Evolutionary conservation across 2,888 invertebrate genomes (phyloP).

Genomic region (Caenorhabditis drosophilae): DNA sequence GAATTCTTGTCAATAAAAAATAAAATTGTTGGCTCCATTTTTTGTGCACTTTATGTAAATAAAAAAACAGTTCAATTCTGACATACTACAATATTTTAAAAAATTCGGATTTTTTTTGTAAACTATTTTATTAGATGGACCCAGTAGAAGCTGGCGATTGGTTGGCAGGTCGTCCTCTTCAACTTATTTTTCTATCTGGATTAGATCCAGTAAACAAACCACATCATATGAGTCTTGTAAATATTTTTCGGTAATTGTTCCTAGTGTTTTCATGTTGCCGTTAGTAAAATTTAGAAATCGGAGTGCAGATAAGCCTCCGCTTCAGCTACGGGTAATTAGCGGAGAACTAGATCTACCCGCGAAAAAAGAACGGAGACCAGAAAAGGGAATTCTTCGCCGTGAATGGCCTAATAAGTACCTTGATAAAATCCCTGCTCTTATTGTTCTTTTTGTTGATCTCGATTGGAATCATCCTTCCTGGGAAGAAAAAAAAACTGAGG

Average conservation of each 20-base stretch:
- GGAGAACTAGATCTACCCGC: constrained; percentile 48
- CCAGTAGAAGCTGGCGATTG: constrained; percentile 62
- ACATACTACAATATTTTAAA: constrained; percentile 6
- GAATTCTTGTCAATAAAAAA: constrained; percentile 41
- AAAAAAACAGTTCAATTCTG: constrained; percentile 18
- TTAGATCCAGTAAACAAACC: constrained; percentile 45
- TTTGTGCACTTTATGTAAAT: constrained; percentile 12
- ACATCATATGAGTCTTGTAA: constrained; percentile 26
- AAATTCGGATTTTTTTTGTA: not conserved
- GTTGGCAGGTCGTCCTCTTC: constrained; percentile 52
- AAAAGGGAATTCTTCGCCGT: constrained; percentile 81
- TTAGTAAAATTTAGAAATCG: constrained; percentile 18
- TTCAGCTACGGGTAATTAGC: constrained; percentile 44
- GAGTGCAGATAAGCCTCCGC: constrained; percentile 40
- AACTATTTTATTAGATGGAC: constrained; percentile 50
- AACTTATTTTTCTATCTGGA: constrained; percentile 83
- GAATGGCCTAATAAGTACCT: constrained; percentile 72
- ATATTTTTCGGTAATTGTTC: constrained; percentile 18
- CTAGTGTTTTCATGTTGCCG: not conserved
- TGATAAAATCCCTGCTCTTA: constrained; percentile 78
- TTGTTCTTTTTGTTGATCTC: constrained; percentile 89
- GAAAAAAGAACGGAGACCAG: constrained; percentile 21
- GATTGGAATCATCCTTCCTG: constrained; percentile 95
- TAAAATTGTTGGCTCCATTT: constrained; percentile 35
- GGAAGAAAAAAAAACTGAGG: constrained; percentile 91